These are phyloP conservation scores for Slavum lentiscoides DNA, from an alignment of 2,888 invertebrate genomes.

Conservation along the genomic window DNA sequence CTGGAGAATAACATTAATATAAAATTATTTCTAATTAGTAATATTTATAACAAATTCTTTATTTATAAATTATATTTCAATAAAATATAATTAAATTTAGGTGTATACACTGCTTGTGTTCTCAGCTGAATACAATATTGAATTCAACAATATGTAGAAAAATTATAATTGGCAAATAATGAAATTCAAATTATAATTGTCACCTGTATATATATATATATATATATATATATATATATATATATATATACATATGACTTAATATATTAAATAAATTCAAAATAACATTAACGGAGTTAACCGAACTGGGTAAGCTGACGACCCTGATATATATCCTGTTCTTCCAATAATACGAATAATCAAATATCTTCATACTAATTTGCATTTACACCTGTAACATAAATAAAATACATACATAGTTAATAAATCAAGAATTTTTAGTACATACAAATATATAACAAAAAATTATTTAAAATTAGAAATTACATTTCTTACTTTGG, in stretches of 20 bases:
- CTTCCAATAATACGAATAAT: constrained; percentile 28
- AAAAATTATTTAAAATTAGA: not conserved
- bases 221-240: no score
- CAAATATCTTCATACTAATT: not conserved
- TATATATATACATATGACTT: no score
- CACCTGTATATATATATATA: not conserved
- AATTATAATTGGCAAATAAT: constrained; percentile 36
- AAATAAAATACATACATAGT: not conserved
- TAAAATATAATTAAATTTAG: constrained; percentile 45
- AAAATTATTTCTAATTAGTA: constrained; percentile 52
- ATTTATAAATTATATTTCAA: constrained; percentile 33
- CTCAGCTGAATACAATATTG: constrained; percentile 28
- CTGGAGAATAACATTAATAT: constrained; percentile 48
- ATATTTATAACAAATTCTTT: constrained; percentile 51
- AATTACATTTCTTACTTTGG: constrained; percentile 40
- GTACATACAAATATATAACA: not conserved
- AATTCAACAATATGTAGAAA: constrained; percentile 27
- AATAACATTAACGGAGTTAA: not conserved
- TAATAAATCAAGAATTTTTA: not conserved
- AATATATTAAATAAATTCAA: constrained; percentile 23
- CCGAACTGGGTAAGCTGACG: constrained; percentile 17
- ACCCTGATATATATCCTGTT: constrained; percentile 38
- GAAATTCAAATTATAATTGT: constrained; percentile 21
- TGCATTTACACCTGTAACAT: constrained; percentile 31
- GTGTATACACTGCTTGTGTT: constrained; percentile 20